Conservation (phyloP, 2,888 invertebrate species). For the Cryptocheilus praepositus region DNA sequence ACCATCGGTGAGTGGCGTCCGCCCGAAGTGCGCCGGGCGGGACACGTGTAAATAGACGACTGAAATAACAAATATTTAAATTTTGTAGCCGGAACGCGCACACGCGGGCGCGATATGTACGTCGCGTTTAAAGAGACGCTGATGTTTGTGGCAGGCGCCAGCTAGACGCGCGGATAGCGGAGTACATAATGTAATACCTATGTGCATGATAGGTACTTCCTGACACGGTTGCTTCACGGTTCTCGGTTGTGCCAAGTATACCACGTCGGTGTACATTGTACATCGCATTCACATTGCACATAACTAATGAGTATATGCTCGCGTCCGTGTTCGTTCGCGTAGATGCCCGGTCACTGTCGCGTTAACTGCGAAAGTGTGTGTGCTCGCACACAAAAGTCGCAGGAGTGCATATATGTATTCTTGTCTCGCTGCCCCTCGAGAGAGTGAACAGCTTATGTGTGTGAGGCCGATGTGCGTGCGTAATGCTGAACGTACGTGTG, state of each 20-base stretch:
- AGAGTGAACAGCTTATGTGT: no score
- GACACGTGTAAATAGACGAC: neutral
- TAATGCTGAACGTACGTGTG: no score
- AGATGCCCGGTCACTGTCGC: no score
- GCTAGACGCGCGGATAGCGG: constrained; percentile 61
- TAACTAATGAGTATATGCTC: constrained; percentile 13
- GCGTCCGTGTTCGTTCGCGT: neutral
- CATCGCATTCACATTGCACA: constrained; percentile 18
- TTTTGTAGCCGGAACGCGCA: constrained; percentile 31
- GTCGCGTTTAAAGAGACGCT: constrained; percentile 53
- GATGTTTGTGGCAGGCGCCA: constrained; percentile 61
- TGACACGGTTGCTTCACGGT: constrained; percentile 51
- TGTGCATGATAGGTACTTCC: constrained; percentile 45
- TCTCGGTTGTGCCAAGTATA: constrained; percentile 39
- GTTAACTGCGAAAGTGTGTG: no score
- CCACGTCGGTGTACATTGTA: constrained; percentile 25
- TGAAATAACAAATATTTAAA: constrained; percentile 58
- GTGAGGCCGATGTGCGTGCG: no score
- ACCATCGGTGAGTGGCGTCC: constrained; percentile 38
- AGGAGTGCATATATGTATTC: no score
- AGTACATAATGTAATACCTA: constrained; percentile 37
- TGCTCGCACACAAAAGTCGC: no score
- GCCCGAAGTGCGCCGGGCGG: constrained; percentile 13
- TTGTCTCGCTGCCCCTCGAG: no score
- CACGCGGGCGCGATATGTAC: constrained; percentile 34